Evolutionary conservation across 1,140 invertebrate genomes (phyloP).

Genomic region (Aricia agestis): DNA sequence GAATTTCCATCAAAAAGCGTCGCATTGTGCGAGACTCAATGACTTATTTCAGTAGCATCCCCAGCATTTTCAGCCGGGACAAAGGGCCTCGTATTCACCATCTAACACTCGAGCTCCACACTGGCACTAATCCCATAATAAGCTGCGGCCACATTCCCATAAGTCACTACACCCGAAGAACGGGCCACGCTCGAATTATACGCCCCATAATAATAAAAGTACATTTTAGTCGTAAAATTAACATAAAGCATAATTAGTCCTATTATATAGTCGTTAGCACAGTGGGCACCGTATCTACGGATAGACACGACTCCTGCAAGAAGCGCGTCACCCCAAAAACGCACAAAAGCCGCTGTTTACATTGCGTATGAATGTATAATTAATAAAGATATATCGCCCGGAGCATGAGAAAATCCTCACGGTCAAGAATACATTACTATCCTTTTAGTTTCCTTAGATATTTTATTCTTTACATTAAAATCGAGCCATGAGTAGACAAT

Average conservation of each 20-base stretch:
- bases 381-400: constrained; percentile 56
- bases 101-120: constrained; percentile 16
- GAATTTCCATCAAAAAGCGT: neutral
- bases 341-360: constrained; percentile 62
- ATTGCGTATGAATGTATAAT: constrained; percentile 69
- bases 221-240: constrained; percentile 62
- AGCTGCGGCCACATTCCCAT: constrained; percentile 41
- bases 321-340: constrained; percentile 33
- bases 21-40: constrained; percentile 4
- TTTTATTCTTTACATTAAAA: constrained; percentile 4
- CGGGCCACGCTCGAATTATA: constrained; percentile 50
- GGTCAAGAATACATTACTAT: constrained; percentile 46
- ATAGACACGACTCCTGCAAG: constrained; percentile 40
- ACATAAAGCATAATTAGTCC: constrained; percentile 65
- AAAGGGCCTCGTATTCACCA: constrained; percentile 8
- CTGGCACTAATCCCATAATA: constrained; percentile 9
- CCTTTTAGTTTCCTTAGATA: constrained; percentile 21
- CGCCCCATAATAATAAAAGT: constrained; percentile 50
- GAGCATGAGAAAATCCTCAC: constrained; percentile 53
- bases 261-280: constrained; percentile 62
- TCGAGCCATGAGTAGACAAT: neutral
- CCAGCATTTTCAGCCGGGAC: constrained; percentile 1
- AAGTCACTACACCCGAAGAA: constrained; percentile 32
- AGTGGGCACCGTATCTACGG: constrained; percentile 44
- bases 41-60: neutral